Evolutionary conservation across 2,113 vertebrate genomes (phyloP).

Genomic region (Ibidorhyncha struthersii): DNA sequence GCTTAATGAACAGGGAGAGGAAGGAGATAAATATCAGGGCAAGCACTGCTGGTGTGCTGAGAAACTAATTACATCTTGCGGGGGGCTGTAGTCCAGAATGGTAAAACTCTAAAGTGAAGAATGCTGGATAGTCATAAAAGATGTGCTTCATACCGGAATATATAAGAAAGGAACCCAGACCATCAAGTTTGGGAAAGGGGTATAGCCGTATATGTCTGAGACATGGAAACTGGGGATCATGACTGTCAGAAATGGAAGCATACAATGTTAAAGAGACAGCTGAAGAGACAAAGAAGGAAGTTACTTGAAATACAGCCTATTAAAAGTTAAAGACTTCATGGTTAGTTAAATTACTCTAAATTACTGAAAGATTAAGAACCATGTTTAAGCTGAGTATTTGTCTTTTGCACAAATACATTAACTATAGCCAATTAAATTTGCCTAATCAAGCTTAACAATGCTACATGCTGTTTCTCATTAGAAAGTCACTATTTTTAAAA

Average conservation of each 20-base stretch:
- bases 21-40: slow-evolving; percentile 13
- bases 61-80: neutral
- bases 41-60: neutral
- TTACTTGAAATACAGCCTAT: slow-evolving; percentile 39
- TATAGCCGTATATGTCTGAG: neutral
- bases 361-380: slow-evolving; percentile 71
- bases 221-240: neutral
- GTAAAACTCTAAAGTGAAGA: neutral
- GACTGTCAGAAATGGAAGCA: neutral
- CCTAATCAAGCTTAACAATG: slow-evolving; percentile 77
- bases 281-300: neutral
- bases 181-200: neutral
- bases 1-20: slow-evolving; percentile 26
- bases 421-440: slow-evolving; percentile 77
- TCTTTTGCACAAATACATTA: slow-evolving; percentile 70
- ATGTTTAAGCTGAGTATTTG: slow-evolving; percentile 60
- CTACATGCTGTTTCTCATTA: slow-evolving; percentile 74
- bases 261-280: neutral
- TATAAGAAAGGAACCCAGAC: neutral
- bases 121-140: neutral
- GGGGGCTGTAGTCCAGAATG: neutral
- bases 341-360: slow-evolving; percentile 70
- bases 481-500: slow-evolving; percentile 61
- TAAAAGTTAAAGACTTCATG: slow-evolving; percentile 68
- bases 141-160: neutral